These are phyloP conservation scores for Limnodromus scolopaceus DNA, from an alignment of 2,797 vertebrate species.

Conservation along the genomic window DNA sequence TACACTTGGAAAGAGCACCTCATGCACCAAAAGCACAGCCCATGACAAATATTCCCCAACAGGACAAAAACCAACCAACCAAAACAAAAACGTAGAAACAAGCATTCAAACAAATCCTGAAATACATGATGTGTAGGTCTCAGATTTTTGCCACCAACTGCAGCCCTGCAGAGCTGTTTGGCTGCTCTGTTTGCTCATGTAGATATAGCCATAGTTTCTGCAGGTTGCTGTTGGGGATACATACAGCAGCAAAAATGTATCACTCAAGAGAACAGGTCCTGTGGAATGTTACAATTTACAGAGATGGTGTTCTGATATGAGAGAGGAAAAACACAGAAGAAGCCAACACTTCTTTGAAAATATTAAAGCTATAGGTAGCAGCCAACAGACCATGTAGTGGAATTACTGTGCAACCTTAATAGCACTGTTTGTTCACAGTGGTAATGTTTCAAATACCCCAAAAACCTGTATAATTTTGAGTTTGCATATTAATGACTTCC, in stretches of 20 bases:
- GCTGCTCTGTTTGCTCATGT: neutral
- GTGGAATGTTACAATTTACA: neutral
- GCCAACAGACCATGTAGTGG: neutral
- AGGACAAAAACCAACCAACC: neutral
- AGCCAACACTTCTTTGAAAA: neutral
- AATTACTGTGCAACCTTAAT: neutral
- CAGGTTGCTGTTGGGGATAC: neutral
- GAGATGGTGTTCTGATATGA: neutral
- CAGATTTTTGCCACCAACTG: no score
- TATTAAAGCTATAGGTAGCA: neutral
- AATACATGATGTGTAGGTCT: neutral
- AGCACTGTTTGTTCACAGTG: neutral
- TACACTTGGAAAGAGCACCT: neutral
- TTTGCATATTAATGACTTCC: neutral
- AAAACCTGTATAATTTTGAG: neutral
- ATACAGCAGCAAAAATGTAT: neutral
- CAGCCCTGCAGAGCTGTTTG: neutral
- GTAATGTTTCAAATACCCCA: neutral
- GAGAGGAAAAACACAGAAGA: neutral
- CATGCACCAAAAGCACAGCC: neutral
- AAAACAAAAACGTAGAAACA: neutral
- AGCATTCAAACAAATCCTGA: rapidly evolving
- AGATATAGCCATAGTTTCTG: rapidly evolving
- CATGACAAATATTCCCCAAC: neutral
- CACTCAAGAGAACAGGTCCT: neutral